phyloP scores from a whole-genome alignment of 2,113 vertebrate species.

The Phaetusa simplex region DNA sequence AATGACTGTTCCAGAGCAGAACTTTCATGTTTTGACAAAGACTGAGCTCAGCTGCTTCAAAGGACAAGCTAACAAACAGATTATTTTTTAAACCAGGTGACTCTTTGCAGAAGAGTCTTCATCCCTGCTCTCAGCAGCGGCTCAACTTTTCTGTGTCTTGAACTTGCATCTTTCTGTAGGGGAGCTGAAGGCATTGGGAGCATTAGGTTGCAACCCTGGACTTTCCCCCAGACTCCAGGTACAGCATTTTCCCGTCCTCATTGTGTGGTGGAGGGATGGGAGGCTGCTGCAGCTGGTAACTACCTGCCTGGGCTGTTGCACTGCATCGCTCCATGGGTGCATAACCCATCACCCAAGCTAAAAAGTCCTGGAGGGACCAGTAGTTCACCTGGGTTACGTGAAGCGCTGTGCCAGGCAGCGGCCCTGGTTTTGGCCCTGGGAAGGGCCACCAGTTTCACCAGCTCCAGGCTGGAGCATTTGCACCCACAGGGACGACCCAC shows the following conservation, averaged over 20 bases:
- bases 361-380: not conserved
- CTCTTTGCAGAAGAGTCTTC: not conserved
- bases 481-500: not conserved
- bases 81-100: not conserved
- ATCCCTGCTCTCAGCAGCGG: not conserved
- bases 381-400: not conserved
- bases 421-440: not conserved
- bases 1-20: not conserved
- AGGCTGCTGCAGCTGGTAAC: not conserved
- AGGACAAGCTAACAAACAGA: not conserved
- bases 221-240: not conserved
- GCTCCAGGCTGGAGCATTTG: not conserved
- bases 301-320: accelerated
- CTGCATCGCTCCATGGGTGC: accelerated
- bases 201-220: not conserved
- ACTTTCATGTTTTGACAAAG: not conserved
- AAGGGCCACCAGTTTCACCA: not conserved
- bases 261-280: not conserved
- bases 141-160: not conserved
- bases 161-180: not conserved
- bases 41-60: not conserved
- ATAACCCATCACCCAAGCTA: not conserved
- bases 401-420: not conserved
- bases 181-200: not conserved
- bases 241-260: accelerated